Evolutionary conservation across 2,888 invertebrate species (phyloP), one percentile per base, ranked within the genome.

Genomic region (Lasius fuliginosus): DNA sequence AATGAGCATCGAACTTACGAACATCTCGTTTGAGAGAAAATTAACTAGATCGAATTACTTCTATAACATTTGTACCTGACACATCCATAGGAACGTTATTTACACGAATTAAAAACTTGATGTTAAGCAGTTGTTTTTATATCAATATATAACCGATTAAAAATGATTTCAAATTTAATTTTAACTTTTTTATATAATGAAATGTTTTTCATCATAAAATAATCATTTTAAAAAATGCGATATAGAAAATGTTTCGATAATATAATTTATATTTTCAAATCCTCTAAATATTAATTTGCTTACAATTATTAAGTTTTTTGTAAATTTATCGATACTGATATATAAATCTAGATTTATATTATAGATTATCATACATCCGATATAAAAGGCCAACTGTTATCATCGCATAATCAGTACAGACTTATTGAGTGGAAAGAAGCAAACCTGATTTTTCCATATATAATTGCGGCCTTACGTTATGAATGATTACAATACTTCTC

Each of bases 1-100:
- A 89, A 89, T 89, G 86, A 87, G 85, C 91, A 91, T 92, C 89
- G 87, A 86, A 86, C 88, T 88, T 90, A 83, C 83, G 85, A 87
- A 64, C 30, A 87, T 89, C 53, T 53, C 74, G 90, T 91, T 91
- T 90, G 74, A 87, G 71, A 86, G 68, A 86, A 88, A 86, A 85
- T 90, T 86, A 82, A 86, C 83, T 90, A 91, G 89, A 86, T 86
- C 89, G 85, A 87, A 87, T 91, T 93, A 88, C 86, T 91, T 91
- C 90, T 91, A 90, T 91, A 91, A 92, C 90, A 92, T 93, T 92
- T 92, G 94, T 93, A 94, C 93, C 93, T 94, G 93, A 94, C 92
- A 94, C 92, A 90, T 90, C 90, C 87, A 89, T 90, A 90, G 86
- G 23, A 87, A 46, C 83, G 85, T 88, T 90, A 83, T 86, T 89